Percentiles rank a stretch among this genome's conserved stretches.
These are phyloP conservation scores for Halcyon smyrnensis DNA, from an alignment of 2,797 vertebrate species.

Conservation along the genomic window DNA sequence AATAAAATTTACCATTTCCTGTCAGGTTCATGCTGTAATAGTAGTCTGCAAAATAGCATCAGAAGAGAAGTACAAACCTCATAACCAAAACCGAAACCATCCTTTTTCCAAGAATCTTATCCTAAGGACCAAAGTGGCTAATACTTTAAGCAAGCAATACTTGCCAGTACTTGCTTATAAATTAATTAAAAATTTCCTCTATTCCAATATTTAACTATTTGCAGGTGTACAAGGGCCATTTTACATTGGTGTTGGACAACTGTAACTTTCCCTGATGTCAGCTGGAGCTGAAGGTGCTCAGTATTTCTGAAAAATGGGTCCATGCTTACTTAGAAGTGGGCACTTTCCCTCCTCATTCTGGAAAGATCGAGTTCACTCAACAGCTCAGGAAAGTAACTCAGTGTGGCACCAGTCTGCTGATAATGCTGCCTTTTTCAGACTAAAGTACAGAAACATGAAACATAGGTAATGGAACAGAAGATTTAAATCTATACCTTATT, in stretches of 20 bases:
- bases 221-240: background rate
- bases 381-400: background rate
- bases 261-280: background rate
- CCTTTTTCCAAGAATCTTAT: background rate
- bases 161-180: background rate
- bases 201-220: background rate
- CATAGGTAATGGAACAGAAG: background rate
- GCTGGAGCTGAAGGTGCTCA: background rate
- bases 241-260: background rate
- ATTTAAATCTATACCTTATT: background rate
- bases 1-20: background rate
- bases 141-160: background rate
- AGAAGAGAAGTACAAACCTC: background rate
- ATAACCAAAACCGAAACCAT: background rate
- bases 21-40: background rate
- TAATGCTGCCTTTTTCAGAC: background rate
- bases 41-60: background rate
- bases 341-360: background rate
- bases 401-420: background rate
- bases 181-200: background rate
- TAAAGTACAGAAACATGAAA: background rate
- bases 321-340: background rate
- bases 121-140: background rate
- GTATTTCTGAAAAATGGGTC: background rate
- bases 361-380: background rate